Percentiles rank a stretch among this genome's conserved stretches.
Conservation (phyloP, 1,140 invertebrate genomes). For the Cyphomyrmex costatus region DNA sequence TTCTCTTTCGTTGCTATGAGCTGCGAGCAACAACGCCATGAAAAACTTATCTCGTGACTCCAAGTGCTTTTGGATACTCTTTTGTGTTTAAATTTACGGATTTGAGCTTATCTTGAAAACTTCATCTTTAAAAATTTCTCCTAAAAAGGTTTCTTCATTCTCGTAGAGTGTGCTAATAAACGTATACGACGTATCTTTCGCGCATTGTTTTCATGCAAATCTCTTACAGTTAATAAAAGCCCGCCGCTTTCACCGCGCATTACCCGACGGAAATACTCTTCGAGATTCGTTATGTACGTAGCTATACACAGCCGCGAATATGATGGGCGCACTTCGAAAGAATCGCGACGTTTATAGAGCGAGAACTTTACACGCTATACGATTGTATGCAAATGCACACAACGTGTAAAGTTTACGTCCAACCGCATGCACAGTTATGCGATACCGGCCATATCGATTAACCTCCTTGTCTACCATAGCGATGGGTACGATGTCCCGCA, state of each 20-base stretch:
- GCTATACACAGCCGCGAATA: conserved; percentile 21
- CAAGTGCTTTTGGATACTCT: neutral
- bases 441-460: conserved; percentile 47
- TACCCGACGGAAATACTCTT: neutral
- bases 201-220: conserved; percentile 21
- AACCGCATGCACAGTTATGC: conserved; percentile 54
- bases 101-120: neutral
- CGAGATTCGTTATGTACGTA: neutral
- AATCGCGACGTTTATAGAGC: conserved; percentile 56
- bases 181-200: neutral
- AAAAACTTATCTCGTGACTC: conserved; percentile 13
- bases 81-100: neutral
- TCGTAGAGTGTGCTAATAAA: neutral
- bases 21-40: conserved; percentile 5
- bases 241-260: conserved; percentile 30
- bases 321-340: conserved; percentile 46
- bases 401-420: conserved; percentile 69
- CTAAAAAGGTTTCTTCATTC: neutral
- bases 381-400: conserved; percentile 70
- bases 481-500: conserved; percentile 32
- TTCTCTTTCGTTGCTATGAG: conserved; percentile 57
- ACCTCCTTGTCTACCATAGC: conserved; percentile 25
- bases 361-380: conserved; percentile 30
- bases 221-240: conserved; percentile 22
- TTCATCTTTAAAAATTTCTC: conserved; percentile 2